These are phyloP conservation scores for Nymphicus hollandicus DNA, from an alignment of 2,113 vertebrate species.

Conservation along the genomic window DNA sequence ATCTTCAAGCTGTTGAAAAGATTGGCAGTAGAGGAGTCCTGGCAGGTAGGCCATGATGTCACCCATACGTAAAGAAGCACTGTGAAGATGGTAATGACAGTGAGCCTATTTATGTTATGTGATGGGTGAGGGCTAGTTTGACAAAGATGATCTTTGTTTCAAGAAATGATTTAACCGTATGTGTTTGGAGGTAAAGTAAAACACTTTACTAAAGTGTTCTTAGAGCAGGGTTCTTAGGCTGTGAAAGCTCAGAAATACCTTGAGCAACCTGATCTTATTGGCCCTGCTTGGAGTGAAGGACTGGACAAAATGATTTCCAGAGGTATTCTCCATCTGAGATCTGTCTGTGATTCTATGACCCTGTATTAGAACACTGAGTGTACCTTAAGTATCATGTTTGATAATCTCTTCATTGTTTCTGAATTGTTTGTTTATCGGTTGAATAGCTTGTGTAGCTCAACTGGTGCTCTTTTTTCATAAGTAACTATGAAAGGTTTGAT, in stretches of 20 bases:
- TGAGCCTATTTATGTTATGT: too few species aligned
- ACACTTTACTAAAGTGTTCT: too few species aligned
- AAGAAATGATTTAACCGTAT: neutral
- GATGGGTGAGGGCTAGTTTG: neutral
- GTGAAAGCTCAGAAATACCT: neutral
- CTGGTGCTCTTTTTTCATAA: neutral
- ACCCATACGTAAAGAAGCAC: rapidly evolving
- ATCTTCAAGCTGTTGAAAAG: neutral
- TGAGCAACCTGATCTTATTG: neutral
- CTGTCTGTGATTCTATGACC: neutral
- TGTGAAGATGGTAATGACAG: neutral
- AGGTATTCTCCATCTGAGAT: neutral
- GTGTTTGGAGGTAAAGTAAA: neutral
- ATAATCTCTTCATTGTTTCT: neutral
- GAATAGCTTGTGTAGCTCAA: neutral
- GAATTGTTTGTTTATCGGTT: neutral
- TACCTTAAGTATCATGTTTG: neutral
- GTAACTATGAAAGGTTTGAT: neutral
- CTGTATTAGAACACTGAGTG: rapidly evolving
- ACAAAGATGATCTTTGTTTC: neutral
- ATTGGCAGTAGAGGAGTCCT: neutral
- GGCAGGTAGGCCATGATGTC: neutral
- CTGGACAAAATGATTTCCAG: neutral
- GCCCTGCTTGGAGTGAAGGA: neutral
- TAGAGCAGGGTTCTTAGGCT: neutral